A percentile compares a stretch with the other conserved stretches of the same genome.
These are phyloP conservation scores for Trematomus bernacchii DNA, from an alignment of 2,797 vertebrate species.

Conservation along the genomic window DNA sequence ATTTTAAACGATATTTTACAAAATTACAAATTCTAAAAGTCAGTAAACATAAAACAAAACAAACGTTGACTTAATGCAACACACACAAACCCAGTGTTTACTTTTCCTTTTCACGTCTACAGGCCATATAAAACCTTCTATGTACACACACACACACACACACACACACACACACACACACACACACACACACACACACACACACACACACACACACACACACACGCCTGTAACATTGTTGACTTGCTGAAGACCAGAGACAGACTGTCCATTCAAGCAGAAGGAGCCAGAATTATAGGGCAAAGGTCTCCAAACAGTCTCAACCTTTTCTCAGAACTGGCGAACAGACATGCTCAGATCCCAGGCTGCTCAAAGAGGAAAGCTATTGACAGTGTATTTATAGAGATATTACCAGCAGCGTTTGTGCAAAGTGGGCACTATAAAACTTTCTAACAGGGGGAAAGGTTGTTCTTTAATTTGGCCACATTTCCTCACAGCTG, in stretches of 20 bases:
- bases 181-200: neutral
- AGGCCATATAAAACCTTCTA: neutral
- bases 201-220: neutral
- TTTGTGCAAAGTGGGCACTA: constrained; percentile 6
- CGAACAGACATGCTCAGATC: constrained; percentile 48
- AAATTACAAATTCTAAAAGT: neutral
- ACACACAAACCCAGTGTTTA: constrained; percentile 2
- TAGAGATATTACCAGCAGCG: constrained; percentile 4
- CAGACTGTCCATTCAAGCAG: constrained; percentile 64
- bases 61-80: neutral
- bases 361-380: constrained; percentile 42
- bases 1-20: neutral
- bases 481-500: constrained; percentile 14
- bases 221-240: constrained; percentile 12
- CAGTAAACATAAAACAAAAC: no score
- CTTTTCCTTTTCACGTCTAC: constrained; percentile 4
- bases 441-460: constrained; percentile 9
- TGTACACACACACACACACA: neutral
- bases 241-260: constrained; percentile 36
- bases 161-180: neutral
- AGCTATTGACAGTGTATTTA: constrained; percentile 20
- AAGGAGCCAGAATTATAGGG: constrained; percentile 55
- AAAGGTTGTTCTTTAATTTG: constrained; percentile 47
- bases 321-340: constrained; percentile 48
- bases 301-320: constrained; percentile 73